A percentile compares a stretch with the other conserved stretches of the same genome.
Conservation (phyloP, 2,888 invertebrate species). For the Anagyrus pseudococci region DNA sequence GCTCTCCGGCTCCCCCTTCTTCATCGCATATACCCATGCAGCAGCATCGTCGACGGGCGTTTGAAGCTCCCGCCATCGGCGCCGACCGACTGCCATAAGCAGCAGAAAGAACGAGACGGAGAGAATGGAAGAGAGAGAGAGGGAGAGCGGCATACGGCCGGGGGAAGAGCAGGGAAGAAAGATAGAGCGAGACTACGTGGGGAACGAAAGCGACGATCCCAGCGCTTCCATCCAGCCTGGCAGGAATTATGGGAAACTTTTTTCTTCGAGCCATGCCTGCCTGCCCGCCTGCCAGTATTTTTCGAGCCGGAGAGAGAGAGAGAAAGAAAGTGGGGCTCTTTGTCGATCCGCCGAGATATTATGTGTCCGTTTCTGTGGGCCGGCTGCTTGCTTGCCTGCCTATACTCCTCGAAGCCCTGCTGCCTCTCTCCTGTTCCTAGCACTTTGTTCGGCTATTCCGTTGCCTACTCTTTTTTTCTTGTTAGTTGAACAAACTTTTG, state of each 20-base stretch:
- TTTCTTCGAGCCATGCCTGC: constrained; percentile 9
- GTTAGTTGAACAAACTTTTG: too few species aligned
- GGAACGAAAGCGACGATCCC: constrained; percentile 16
- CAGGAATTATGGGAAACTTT: constrained; percentile 37
- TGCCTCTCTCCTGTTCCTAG: too few species aligned
- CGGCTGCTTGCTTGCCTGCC: not conserved
- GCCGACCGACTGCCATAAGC: too few species aligned
- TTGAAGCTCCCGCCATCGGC: too few species aligned
- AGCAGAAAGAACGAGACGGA: too few species aligned
- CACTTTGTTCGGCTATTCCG: too few species aligned
- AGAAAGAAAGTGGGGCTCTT: not conserved
- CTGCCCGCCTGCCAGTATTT: constrained; percentile 13
- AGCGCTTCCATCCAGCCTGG: constrained; percentile 18
- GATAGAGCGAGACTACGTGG: not conserved
- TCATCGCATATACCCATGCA: too few species aligned
- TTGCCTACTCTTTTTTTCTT: too few species aligned
- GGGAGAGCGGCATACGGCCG: not conserved
- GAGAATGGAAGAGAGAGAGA: constrained; percentile 4
- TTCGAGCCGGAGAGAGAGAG: constrained; percentile 6
- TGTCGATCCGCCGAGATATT: too few species aligned
- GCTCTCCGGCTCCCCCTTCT: too few species aligned
- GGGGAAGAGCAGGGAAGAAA: not conserved
- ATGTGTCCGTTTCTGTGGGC: constrained; percentile 19
- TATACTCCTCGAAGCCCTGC: constrained; percentile 21
- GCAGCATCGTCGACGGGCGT: too few species aligned